Evolutionary conservation across 2,888 invertebrate genomes (phyloP).

Genomic region (Tetragnatha montana): DNA sequence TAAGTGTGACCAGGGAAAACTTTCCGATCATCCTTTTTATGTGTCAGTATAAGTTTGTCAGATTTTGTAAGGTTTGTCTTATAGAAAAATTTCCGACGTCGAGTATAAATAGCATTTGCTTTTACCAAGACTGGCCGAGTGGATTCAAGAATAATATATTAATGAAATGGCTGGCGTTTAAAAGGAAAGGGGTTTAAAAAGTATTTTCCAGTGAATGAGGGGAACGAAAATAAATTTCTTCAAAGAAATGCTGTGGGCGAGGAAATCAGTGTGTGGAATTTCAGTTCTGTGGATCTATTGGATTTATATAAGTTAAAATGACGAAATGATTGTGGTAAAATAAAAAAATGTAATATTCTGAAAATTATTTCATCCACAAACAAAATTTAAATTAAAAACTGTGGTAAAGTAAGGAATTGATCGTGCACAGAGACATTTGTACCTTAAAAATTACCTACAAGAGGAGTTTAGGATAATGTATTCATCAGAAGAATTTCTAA

Average conservation of each 20-base stretch:
- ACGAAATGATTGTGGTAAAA: too few relatives aligned
- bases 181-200: slow-evolving; percentile 14
- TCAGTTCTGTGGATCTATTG: too few relatives aligned
- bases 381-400: too few relatives aligned
- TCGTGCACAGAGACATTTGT: too few relatives aligned
- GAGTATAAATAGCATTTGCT: background rate
- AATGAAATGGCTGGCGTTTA: background rate
- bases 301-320: too few relatives aligned
- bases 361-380: background rate
- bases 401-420: too few relatives aligned
- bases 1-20: slow-evolving; percentile 30
- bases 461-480: too few relatives aligned
- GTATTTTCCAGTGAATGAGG: background rate
- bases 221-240: background rate
- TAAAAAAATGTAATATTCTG: background rate
- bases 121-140: background rate
- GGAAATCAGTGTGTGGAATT: too few relatives aligned
- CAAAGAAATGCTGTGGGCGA: too few relatives aligned
- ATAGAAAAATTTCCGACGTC: background rate
- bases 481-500: too few relatives aligned
- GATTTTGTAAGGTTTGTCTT: background rate
- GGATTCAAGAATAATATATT: background rate
- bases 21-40: slow-evolving; percentile 28
- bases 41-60: slow-evolving; percentile 9
- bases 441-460: too few relatives aligned